Evolutionary conservation across 2,888 invertebrate genomes (phyloP), one percentile per base, ranked within the genome.

Genomic region (Drosophila nr. fundita): DNA sequence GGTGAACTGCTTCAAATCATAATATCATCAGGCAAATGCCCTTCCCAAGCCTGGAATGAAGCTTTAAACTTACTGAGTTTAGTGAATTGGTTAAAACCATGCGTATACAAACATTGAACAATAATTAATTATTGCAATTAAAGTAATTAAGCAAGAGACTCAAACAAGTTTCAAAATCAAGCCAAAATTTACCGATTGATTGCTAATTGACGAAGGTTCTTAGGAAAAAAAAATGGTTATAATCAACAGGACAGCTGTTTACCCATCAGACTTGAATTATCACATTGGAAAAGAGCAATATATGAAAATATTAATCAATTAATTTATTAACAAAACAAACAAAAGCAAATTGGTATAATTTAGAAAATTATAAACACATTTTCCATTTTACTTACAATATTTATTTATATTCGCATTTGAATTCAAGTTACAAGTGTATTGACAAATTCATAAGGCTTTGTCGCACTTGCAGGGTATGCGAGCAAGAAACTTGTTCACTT

Each of bases 401-500:
- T 21, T 13, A 4, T 21, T 11, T 21, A 21, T 4, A 8, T 15
- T 2, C 21, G 13, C 42, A 42, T 15, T 21, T 45, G 1, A 45
- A 45, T 21, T 13, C 24, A 15, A 24, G 45, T 24, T 45, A 2
- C 24, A 8, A 4, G 8, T 24, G 45, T 8, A 8, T 24, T 24
- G 4, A 2, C 1, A 45, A 45, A 45, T 8, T 8, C 13, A 45
- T 1, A 15, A 38, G 32, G 42, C 70, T n/a, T 27, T 1, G 10
- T 34, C 10, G 29, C 1, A 21, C n/a, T 27, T 11, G n/a, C 11
- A 62, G 62, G 4, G 61, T 50, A 72, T 13, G 10, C 2, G 27
- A 11, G 32, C 49, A 48, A 49, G 40, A 80, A 67, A 30, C 50
- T 65, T 80, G 78, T 74, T 73, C 59, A 62, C 62, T 66, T 68